Percentiles rank a stretch among this genome's conserved stretches.
Evolutionary conservation across 2,113 vertebrate genomes (phyloP).

Genomic region (Cavia porcellus): DNA sequence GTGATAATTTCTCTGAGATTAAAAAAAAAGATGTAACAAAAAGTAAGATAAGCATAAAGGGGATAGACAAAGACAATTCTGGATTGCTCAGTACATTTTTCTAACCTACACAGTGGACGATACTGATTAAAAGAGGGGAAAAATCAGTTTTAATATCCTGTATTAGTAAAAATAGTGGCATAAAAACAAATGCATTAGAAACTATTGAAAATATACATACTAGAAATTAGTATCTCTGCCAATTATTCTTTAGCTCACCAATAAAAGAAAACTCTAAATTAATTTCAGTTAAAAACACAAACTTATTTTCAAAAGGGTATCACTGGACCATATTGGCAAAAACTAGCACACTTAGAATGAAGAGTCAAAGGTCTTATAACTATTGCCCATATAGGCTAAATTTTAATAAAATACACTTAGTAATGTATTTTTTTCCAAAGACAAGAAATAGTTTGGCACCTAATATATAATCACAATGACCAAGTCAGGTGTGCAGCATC

Average conservation of each 20-base stretch:
- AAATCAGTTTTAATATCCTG: neutral
- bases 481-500: constrained; percentile 86
- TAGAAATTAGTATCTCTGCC: neutral
- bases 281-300: constrained; percentile 63
- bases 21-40: constrained; percentile 53
- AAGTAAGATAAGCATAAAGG: constrained; percentile 4
- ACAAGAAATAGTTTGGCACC: constrained; percentile 85
- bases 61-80: neutral
- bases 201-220: constrained; percentile 17
- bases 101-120: neutral
- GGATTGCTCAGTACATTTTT: neutral
- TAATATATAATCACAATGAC: constrained; percentile 83
- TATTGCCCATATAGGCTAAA: constrained; percentile 57
- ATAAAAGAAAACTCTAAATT: constrained; percentile 57
- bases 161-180: neutral
- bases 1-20: constrained; percentile 27
- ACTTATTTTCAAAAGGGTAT: constrained; percentile 53
- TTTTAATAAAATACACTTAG: constrained; percentile 83
- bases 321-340: constrained; percentile 31
- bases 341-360: constrained; percentile 19
- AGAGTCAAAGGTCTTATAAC: constrained; percentile 64
- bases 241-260: constrained; percentile 59
- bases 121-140: neutral
- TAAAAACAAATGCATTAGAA: constrained; percentile 51
- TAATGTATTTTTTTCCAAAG: constrained; percentile 59